Percentiles rank a stretch among this genome's conserved stretches.
These are phyloP conservation scores for Montipora sp. DNA, from an alignment of 64 coral and sea anemone species.

Conservation along the genomic window DNA sequence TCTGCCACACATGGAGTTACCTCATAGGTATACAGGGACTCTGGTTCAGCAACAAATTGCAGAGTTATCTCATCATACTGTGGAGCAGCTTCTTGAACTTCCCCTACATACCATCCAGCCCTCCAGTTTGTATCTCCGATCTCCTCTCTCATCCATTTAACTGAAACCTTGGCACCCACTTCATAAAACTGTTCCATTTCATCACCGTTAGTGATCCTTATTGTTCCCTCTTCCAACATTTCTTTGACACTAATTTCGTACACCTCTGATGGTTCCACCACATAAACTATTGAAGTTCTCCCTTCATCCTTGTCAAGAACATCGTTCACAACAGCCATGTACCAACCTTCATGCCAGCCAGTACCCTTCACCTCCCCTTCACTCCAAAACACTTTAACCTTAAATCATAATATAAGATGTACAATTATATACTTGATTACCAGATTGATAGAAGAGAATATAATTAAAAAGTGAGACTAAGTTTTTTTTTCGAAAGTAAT, in stretches of 20 bases:
- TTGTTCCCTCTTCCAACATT: not conserved
- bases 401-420: not conserved
- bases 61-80: not conserved
- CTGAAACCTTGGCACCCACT: not conserved
- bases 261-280: not conserved
- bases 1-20: not conserved
- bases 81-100: not conserved
- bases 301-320: conserved; percentile 10
- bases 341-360: conserved; percentile 6
- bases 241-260: not conserved
- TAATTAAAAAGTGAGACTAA: not conserved
- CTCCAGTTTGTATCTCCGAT: not conserved
- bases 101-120: not conserved
- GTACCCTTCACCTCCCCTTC: conserved; percentile 31
- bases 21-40: not conserved
- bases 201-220: not conserved
- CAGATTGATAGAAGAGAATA: not conserved
- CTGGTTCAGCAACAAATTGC: not conserved
- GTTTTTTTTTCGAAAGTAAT: not conserved
- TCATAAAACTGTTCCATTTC: not conserved
- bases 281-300: conserved; percentile 4
- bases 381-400: conserved; percentile 43
- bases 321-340: not conserved
- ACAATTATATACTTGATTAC: conserved; percentile 1
- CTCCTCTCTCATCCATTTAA: not conserved